A percentile compares a stretch with the other conserved stretches of the same genome.
Evolutionary conservation across 2,113 vertebrate species (phyloP).

Genomic region (Oncorhynchus tshawytscha): DNA sequence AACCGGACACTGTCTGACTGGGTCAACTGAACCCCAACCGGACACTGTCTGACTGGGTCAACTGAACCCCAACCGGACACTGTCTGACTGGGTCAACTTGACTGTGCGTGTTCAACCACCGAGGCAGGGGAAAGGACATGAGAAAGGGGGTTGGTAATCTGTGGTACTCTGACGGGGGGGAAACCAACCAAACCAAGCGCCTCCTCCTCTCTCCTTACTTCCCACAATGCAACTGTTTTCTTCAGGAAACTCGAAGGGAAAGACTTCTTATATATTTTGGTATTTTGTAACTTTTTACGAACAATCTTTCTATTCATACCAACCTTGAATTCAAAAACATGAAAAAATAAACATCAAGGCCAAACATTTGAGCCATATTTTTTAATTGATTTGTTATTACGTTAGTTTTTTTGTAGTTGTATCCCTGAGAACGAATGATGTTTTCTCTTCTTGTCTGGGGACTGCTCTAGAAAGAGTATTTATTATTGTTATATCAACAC

Average conservation of each 20-base stretch:
- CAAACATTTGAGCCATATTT: constrained; percentile 42
- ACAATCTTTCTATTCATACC: constrained; percentile 90
- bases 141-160: constrained; percentile 17
- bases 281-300: constrained; percentile 96
- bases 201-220: constrained; percentile 35
- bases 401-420: constrained; percentile 30
- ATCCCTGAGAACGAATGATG: constrained; percentile 21
- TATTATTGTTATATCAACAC: neutral
- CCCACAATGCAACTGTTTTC: constrained; percentile 85
- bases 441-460: constrained; percentile 6
- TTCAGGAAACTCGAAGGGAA: constrained; percentile 83
- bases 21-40: neutral
- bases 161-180: constrained; percentile 22
- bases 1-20: neutral
- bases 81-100: constrained; percentile 19
- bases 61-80: neutral
- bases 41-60: constrained; percentile 10
- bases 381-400: constrained; percentile 64
- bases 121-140: constrained; percentile 33
- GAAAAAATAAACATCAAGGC: constrained; percentile 30
- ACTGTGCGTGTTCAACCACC: constrained; percentile 33
- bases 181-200: neutral
- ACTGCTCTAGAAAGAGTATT: constrained; percentile 5
- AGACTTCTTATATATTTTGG: constrained; percentile 96
- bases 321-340: constrained; percentile 67